These are phyloP conservation scores for Zosterops hypoxanthus DNA, from an alignment of 2,113 vertebrate genomes.

Conservation along the genomic window DNA sequence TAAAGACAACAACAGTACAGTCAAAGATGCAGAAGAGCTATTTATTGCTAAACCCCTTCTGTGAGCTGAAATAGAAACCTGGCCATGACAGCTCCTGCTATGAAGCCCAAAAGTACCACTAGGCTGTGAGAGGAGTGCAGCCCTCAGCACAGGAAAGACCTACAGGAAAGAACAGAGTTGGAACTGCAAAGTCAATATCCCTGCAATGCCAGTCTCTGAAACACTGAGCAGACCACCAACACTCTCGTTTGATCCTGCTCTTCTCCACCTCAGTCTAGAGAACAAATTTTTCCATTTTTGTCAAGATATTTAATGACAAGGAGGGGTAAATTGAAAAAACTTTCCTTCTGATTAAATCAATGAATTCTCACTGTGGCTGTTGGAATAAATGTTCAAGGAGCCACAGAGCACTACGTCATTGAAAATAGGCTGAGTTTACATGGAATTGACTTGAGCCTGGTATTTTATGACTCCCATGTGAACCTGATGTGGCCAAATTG, in stretches of 20 bases:
- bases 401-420: neutral
- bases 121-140: neutral
- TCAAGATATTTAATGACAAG: neutral
- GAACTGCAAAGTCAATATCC: neutral
- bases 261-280: neutral
- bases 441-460: constrained; percentile 28
- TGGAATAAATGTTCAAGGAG: constrained; percentile 42
- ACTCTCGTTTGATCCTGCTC: fast-evolving
- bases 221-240: neutral
- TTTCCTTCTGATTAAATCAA: constrained; percentile 7
- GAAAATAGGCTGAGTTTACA: constrained; percentile 43
- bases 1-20: neutral
- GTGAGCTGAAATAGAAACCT: neutral
- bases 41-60: neutral
- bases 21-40: neutral
- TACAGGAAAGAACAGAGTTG: neutral
- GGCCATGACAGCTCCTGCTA: neutral
- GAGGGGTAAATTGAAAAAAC: neutral
- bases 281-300: neutral
- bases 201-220: neutral
- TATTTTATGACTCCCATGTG: constrained; percentile 10
- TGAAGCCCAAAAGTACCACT: neutral
- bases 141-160: neutral
- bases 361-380: constrained; percentile 48
- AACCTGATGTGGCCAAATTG: constrained; percentile 21